Conservation (phyloP, 2,113 vertebrate species). For the Clinocottus analis region DNA sequence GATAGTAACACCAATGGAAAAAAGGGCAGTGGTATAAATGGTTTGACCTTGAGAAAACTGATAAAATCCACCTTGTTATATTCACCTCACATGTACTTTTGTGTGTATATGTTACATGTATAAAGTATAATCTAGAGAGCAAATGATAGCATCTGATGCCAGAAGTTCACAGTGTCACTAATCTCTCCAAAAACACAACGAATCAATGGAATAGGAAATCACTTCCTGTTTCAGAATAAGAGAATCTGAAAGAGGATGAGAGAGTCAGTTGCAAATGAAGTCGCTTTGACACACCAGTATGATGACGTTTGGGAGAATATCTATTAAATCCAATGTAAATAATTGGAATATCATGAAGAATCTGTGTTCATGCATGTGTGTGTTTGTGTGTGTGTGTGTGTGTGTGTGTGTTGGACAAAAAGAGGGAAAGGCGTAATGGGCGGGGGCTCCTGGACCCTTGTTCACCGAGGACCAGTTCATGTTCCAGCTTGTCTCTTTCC, state of each 20-base stretch:
- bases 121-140: not conserved
- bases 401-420: not conserved
- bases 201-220: not conserved
- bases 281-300: not conserved
- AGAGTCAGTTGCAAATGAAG: not conserved
- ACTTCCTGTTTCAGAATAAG: slow-evolving; percentile 43
- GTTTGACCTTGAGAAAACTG: not conserved
- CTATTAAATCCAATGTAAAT: not conserved
- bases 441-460: slow-evolving; percentile 35
- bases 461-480: slow-evolving; percentile 63
- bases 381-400: not conserved
- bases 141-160: not conserved
- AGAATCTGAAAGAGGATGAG: not conserved
- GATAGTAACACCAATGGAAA: not conserved
- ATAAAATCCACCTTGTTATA: not conserved
- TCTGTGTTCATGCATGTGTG: not conserved
- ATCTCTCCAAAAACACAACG: not conserved
- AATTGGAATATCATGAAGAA: not conserved
- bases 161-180: not conserved
- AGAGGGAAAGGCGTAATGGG: slow-evolving; percentile 21
- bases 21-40: not conserved
- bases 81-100: not conserved
- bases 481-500: slow-evolving; percentile 71
- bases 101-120: not conserved
- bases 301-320: not conserved